phyloP scores from a whole-genome alignment of 2,113 vertebrate species.

The Elaphurus davidianus region DNA sequence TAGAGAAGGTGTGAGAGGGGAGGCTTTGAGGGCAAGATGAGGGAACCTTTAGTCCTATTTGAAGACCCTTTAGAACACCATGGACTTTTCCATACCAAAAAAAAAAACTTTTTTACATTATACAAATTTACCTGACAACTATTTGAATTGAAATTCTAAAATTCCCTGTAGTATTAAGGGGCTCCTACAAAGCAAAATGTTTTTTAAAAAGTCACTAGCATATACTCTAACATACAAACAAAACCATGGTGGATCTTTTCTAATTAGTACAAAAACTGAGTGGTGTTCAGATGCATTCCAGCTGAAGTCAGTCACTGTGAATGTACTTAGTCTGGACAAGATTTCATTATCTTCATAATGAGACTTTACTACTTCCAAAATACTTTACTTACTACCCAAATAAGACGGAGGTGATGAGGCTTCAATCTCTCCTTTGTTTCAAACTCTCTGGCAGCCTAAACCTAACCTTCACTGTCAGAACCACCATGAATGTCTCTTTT shows the following conservation, averaged over 20 bases:
- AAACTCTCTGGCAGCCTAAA: not conserved
- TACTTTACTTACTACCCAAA: slow-evolving; percentile 26
- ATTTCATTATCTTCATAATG: not conserved
- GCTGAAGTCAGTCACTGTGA: not conserved
- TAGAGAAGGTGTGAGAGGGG: not conserved
- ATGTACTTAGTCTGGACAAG: not conserved
- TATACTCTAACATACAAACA: not conserved
- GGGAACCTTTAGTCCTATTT: not conserved
- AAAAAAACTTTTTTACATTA: not conserved
- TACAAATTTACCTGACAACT: not conserved
- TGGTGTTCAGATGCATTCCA: not conserved
- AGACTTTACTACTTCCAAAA: slow-evolving; percentile 25
- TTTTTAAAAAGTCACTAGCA: not conserved
- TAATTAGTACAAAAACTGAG: slow-evolving; percentile 7
- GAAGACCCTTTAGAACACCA: not conserved
- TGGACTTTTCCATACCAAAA: not conserved
- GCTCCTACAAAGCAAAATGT: not conserved
- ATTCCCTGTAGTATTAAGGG: not conserved
- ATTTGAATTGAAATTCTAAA: slow-evolving; percentile 30
- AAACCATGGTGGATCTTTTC: not conserved
- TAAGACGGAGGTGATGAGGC: not conserved
- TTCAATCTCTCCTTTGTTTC: slow-evolving; percentile 39
- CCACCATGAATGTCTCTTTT: not conserved
- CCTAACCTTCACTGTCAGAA: not conserved
- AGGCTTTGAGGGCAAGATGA: not conserved